Percentiles rank a stretch among this genome's conserved stretches.
Conservation (phyloP, 2,888 invertebrate species). For the Caradrina kadenii region DNA sequence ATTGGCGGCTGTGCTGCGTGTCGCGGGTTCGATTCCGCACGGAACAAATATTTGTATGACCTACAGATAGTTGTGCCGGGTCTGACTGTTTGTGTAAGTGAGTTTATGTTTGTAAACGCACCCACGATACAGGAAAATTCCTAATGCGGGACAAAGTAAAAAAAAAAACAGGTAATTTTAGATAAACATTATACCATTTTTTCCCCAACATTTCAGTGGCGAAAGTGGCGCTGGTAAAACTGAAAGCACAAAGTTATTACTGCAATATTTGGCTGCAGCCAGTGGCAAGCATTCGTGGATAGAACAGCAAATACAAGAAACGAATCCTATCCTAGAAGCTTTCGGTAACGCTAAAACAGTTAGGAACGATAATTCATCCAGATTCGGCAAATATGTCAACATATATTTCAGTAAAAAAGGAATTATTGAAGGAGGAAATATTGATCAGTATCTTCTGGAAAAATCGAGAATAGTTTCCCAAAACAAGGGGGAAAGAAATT, state of each 20-base stretch:
- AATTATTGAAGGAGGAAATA: slow-evolving; percentile 97
- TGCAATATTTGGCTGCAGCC: slow-evolving; percentile 98
- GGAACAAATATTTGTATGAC: too few relatives aligned
- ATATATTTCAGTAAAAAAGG: slow-evolving; percentile 96
- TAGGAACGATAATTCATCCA: slow-evolving; percentile 98
- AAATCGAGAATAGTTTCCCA: slow-evolving; percentile 98
- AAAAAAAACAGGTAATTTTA: too few relatives aligned
- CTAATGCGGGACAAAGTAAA: too few relatives aligned
- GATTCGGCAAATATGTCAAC: slow-evolving; percentile 99
- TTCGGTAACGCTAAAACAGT: slow-evolving; percentile 99
- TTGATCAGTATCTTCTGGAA: slow-evolving; percentile 98
- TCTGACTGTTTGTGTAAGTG: too few relatives aligned
- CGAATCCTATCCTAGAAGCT: slow-evolving; percentile 99
- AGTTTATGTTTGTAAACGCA: too few relatives aligned
- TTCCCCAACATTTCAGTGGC: slow-evolving; percentile 91
- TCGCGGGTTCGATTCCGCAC: too few relatives aligned
- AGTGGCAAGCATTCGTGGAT: slow-evolving; percentile 99
- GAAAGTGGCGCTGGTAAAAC: slow-evolving; percentile 99
- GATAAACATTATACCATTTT: background rate
- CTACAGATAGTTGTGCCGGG: too few relatives aligned
- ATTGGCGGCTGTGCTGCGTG: too few relatives aligned
- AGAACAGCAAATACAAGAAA: slow-evolving; percentile 98
- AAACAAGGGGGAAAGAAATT: slow-evolving; percentile 97
- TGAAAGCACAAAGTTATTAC: slow-evolving; percentile 97
- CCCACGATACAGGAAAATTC: too few relatives aligned